These are phyloP conservation scores for Ahaetulla prasina DNA, from an alignment of 2,113 vertebrate genomes.

Conservation along the genomic window DNA sequence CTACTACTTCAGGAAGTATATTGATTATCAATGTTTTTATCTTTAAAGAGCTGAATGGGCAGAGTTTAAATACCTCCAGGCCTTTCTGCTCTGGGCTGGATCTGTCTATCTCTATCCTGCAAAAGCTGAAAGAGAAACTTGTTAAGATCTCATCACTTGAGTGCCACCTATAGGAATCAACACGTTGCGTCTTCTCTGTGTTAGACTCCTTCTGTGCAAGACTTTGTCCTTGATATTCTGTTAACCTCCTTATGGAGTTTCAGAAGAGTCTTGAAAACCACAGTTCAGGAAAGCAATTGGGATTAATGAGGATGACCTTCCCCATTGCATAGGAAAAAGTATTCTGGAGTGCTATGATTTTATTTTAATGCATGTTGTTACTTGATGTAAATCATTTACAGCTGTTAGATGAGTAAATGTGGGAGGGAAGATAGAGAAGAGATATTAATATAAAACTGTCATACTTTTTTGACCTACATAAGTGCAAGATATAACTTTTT, in stretches of 20 bases:
- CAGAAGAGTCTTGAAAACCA: neutral
- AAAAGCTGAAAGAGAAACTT: neutral
- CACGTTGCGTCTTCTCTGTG: neutral
- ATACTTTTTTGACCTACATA: conserved; percentile 6
- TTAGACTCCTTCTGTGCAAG: neutral
- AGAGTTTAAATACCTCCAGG: neutral
- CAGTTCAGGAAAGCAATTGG: neutral
- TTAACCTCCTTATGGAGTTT: neutral
- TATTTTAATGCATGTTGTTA: neutral
- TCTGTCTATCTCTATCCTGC: neutral
- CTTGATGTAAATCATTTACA: neutral
- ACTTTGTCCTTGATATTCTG: neutral
- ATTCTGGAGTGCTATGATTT: neutral
- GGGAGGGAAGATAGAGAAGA: neutral
- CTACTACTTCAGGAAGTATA: neutral
- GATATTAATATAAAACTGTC: neutral
- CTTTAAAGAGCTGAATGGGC: neutral
- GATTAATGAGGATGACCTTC: neutral
- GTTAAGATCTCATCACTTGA: neutral
- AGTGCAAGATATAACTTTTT: neutral
- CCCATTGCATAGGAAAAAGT: neutral
- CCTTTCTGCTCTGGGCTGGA: neutral
- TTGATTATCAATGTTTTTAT: neutral
- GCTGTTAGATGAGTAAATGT: neutral
- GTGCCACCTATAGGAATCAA: neutral